Conservation (phyloP, 2,888 invertebrate genomes). For the Argyresthia albistria region DNA sequence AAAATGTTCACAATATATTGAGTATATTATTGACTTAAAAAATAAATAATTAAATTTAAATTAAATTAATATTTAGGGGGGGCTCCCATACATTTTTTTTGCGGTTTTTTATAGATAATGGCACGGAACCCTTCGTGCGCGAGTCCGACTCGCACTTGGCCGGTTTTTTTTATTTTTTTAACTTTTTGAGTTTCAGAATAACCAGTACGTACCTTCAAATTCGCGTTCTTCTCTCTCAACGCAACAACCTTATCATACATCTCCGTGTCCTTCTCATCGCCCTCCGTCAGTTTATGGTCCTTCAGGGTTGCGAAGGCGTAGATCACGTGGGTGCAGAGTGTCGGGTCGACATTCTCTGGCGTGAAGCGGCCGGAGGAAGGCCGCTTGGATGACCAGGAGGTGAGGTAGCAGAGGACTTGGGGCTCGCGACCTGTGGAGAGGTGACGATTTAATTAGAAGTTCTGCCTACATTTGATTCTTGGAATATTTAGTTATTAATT, state of each 20-base stretch:
- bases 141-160: too few relatives aligned
- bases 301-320: constrained; percentile 95
- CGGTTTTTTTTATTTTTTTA: too few relatives aligned
- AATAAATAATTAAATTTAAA: too few relatives aligned
- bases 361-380: constrained; percentile 90
- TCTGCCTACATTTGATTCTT: too few relatives aligned
- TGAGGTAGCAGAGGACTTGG: constrained; percentile 94
- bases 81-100: too few relatives aligned
- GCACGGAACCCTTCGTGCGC: too few relatives aligned
- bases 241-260: constrained; percentile 90
- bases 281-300: constrained; percentile 86
- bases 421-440: constrained; percentile 80
- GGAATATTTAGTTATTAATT: too few relatives aligned
- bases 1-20: too few relatives aligned
- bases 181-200: too few relatives aligned
- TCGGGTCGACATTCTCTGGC: constrained; percentile 90
- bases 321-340: constrained; percentile 93
- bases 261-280: constrained; percentile 85
- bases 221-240: constrained; percentile 89
- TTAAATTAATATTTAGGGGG: too few relatives aligned
- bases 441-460: background rate
- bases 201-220: constrained; percentile 84
- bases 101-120: too few relatives aligned
- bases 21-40: too few relatives aligned
- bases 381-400: constrained; percentile 96